Evolutionary conservation across 2,888 invertebrate genomes (phyloP).

Genomic region (Eurytoma adleriae): DNA sequence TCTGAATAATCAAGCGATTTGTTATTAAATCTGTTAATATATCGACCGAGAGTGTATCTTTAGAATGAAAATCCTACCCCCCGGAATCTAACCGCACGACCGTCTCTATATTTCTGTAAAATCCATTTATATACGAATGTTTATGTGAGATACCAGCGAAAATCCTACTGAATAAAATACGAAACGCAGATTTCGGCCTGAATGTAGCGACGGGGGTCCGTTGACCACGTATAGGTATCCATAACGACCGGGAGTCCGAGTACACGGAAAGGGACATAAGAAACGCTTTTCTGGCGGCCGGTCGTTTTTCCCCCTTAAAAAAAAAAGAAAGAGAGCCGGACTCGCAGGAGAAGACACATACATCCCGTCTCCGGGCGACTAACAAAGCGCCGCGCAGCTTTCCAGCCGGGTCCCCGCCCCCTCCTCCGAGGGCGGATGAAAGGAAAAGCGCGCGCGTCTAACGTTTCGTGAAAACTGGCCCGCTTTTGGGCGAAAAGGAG

Average conservation of each 20-base stretch:
- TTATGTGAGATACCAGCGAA: slow-evolving; percentile 19
- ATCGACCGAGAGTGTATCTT: too few relatives aligned
- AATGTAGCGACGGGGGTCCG: slow-evolving; percentile 31
- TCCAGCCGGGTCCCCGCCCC: background rate
- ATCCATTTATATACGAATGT: slow-evolving; percentile 32
- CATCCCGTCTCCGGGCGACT: slow-evolving; percentile 29
- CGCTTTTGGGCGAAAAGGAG: slow-evolving; percentile 16
- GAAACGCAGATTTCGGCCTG: slow-evolving; percentile 10
- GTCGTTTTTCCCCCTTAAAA: slow-evolving; percentile 5
- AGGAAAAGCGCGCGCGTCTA: slow-evolving; percentile 11
- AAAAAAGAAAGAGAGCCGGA: background rate
- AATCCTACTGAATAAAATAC: slow-evolving; percentile 36
- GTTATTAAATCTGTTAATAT: too few relatives aligned
- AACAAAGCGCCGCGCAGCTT: slow-evolving; percentile 30
- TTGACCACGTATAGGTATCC: background rate
- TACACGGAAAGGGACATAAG: slow-evolving; percentile 13
- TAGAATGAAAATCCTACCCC: too few relatives aligned
- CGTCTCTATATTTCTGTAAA: background rate
- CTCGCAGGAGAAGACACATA: background rate
- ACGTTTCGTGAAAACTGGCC: slow-evolving; percentile 17
- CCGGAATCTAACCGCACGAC: too few relatives aligned
- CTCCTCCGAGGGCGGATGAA: slow-evolving; percentile 23
- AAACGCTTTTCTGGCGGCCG: slow-evolving; percentile 29
- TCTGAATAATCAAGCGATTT: too few relatives aligned
- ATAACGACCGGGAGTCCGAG: background rate